Base-by-base conservation (phyloP, 2,113 vertebrate species). In the Etheostoma spectabile region DNA sequence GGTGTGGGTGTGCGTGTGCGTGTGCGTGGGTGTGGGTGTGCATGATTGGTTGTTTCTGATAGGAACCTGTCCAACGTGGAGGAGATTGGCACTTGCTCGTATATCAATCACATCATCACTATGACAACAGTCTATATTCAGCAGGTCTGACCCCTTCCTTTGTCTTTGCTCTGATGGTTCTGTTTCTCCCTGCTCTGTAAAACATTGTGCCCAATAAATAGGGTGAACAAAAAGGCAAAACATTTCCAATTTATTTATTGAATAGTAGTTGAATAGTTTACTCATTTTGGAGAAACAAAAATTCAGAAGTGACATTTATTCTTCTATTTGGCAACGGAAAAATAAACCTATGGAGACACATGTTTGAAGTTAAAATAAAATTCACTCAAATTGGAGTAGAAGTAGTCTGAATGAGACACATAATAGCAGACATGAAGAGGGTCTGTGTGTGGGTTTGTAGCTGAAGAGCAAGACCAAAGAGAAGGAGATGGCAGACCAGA, bases 51-150 rank as follows among this genome's bases (percentile, higher is more conserved):
- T 86, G n/a, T 72, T 76, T 77, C 63, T 45, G 1, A 66, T 84
- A 99, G 98, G 93, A 99, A 99, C 94, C 92, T 99, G 79, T 97
- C 97, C 87, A 99, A 99, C 24, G 98, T 99, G 85, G 98, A 99
- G 84, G 98, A 99, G 95, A 98, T 99, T 82, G 97, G 98, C 33
- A 97, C 97, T 76, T 99, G 98, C 86, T 99, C 98, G 2, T 99
- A 99, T 80, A 97, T 99, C 93, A 99, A 99, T 93, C 96, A 99
- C 88, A 95, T 99, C 82, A 99, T 99, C 93, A 99, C 95, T 85
- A 98, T 99, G 97, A 98, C 98, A 59, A 99, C 98, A 0, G 95
- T 99, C 18, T 99, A 99, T 77, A 97, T 99, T 89, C 98, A 99
- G 77, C 98, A 99, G 96, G 98, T 99, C 18, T 64, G 78, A 24